Conservation (phyloP, 2,888 invertebrate genomes). For the Gnatocerus cornutus region DNA sequence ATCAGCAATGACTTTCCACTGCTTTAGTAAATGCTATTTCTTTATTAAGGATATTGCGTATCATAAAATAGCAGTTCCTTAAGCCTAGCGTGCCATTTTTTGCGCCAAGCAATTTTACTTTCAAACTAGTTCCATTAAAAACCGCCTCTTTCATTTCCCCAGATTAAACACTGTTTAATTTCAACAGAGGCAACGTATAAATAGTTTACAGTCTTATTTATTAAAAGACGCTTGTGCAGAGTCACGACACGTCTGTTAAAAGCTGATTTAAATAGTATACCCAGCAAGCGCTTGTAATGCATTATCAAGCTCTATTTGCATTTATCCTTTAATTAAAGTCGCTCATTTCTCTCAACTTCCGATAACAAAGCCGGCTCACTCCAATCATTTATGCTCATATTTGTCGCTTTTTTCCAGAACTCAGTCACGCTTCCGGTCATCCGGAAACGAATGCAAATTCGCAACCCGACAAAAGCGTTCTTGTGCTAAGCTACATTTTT, state of each 20-base stretch:
- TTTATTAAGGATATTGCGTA: no score
- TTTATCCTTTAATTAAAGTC: slow-evolving; percentile 22
- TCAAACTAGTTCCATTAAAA: no score
- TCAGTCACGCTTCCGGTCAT: slow-evolving; percentile 13
- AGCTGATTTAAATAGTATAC: slow-evolving; percentile 11
- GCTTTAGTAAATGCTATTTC: no score
- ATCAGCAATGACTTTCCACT: no score
- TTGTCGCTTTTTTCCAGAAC: slow-evolving; percentile 1
- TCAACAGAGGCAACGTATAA: neutral
- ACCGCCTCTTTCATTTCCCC: no score
- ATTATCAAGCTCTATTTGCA: neutral
- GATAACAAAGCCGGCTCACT: neutral
- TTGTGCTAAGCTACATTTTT: slow-evolving; percentile 16
- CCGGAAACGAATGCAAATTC: slow-evolving; percentile 6
- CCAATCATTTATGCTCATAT: slow-evolving; percentile 1
- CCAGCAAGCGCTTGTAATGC: neutral
- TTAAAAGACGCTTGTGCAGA: neutral
- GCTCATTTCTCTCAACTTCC: neutral
- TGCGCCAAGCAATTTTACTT: no score
- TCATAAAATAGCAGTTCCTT: no score
- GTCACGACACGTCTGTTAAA: slow-evolving; percentile 12
- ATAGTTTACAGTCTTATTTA: neutral
- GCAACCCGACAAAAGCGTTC: slow-evolving; percentile 12
- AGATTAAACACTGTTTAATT: neutral
- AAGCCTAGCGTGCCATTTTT: no score